Evolutionary conservation across 1,140 invertebrate genomes (phyloP), one percentile per base, ranked within the genome.

Genomic region (Oncopeltus fasciatus): DNA sequence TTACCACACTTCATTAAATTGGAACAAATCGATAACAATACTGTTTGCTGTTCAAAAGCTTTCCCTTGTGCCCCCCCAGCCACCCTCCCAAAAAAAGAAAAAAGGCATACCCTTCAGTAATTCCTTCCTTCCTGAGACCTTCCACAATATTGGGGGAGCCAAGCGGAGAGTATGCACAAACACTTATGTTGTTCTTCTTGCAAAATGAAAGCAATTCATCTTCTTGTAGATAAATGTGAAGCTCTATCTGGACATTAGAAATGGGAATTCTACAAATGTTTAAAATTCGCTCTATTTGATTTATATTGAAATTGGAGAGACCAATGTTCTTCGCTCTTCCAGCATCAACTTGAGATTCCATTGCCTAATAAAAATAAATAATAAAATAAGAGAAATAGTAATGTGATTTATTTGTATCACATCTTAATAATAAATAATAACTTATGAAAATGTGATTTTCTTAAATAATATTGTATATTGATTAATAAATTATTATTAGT

Each of bases 211-310:
- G 72, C 64, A 86, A 67, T 66, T 77, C 69, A 0, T 73, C 73
- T 69, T 86, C 83, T 67, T 83, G 81, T 26, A 81, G 78, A 69
- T 83, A 82, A 2, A 77, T 70, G 67, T 86, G 81, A 11, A 81
- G 74, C 72, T 85, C 80, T 2, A 80, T 70, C 68, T 81, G 74
- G 5, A 69, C 27, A 24, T 64, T 68, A 18, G 68, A 65, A 2
- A 67, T 68, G 11, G 56, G 61, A 12, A 70, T 67, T 29, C 63
- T 27, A 14, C 64, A 60, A 24, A 26, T 20, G 14, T 64, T 64
- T 21, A 70, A 46, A 27, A 73, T 69, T 46, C 69, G 28, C 51
- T 69, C 47, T 20, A 73, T 67, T 64, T 72, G 71, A 18, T 56
- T 29, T 3, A 62, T 57, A 62, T 72, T 73, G 65, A 74, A 74